These are phyloP conservation scores for Lepidostoma basale DNA, from an alignment of 1,140 invertebrate genomes.

Conservation along the genomic window DNA sequence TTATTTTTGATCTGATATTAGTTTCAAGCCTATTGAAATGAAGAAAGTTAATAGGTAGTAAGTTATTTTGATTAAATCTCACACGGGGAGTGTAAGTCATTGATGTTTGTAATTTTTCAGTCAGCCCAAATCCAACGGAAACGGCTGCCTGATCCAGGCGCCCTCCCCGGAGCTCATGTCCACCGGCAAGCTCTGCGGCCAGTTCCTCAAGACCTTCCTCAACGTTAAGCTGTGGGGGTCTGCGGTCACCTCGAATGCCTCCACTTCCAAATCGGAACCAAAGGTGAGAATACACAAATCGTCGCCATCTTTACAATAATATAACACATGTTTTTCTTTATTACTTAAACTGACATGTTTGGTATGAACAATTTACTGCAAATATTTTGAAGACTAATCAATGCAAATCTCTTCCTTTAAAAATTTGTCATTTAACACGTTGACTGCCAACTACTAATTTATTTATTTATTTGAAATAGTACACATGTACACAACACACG, in stretches of 20 bases:
- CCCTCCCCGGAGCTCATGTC: constrained; percentile 43
- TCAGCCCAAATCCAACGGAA: too few relatives aligned
- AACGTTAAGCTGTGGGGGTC: constrained; percentile 36
- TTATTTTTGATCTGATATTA: too few relatives aligned
- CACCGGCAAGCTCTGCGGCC: constrained; percentile 34
- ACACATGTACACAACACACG: too few relatives aligned
- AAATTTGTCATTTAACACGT: too few relatives aligned
- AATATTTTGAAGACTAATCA: too few relatives aligned
- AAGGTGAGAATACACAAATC: constrained; percentile 19
- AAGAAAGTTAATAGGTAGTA: too few relatives aligned
- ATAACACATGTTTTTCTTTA: neutral
- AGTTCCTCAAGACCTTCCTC: constrained; percentile 39
- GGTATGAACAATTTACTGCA: neutral
- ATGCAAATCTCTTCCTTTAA: too few relatives aligned
- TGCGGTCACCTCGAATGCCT: neutral
- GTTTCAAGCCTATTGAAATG: neutral
- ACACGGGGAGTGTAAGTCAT: too few relatives aligned
- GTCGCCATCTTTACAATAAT: neutral
- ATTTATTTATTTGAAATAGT: neutral
- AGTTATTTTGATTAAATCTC: too few relatives aligned
- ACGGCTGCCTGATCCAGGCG: neutral
- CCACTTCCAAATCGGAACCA: constrained; percentile 34
- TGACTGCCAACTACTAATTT: neutral
- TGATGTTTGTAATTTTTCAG: too few relatives aligned
- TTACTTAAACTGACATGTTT: neutral